phyloP scores from a whole-genome alignment of 2,888 invertebrate species.

The Ecdyonurus torrentis region DNA sequence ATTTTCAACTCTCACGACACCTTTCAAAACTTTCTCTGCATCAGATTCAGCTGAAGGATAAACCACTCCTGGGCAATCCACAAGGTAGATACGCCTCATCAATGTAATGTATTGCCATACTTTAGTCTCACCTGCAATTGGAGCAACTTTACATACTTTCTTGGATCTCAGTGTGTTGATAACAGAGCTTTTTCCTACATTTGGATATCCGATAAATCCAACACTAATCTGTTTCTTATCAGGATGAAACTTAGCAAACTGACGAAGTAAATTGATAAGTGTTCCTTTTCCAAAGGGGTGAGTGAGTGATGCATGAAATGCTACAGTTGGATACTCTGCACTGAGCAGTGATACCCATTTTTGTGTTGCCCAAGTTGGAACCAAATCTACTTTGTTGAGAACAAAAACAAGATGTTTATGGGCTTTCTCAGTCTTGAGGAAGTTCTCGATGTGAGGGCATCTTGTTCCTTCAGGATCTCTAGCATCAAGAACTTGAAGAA shows the following conservation, averaged over 20 bases:
- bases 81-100: constrained; percentile 91
- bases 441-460: constrained; percentile 82
- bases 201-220: constrained; percentile 97
- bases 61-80: constrained; percentile 98
- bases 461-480: constrained; percentile 95
- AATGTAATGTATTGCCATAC: constrained; percentile 99
- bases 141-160: constrained; percentile 96
- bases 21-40: constrained; percentile 87
- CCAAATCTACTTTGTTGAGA: constrained; percentile 89
- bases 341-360: constrained; percentile 93
- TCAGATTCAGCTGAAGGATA: constrained; percentile 81
- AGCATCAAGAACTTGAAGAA: constrained; percentile 91
- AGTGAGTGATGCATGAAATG: constrained; percentile 95
- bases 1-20: constrained; percentile 91
- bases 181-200: constrained; percentile 96
- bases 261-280: constrained; percentile 84
- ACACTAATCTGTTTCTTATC: constrained; percentile 99
- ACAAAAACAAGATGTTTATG: constrained; percentile 96
- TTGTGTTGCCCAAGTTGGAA: constrained; percentile 97
- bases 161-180: constrained; percentile 92
- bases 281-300: constrained; percentile 98
- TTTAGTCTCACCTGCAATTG: constrained; percentile 94
- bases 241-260: constrained; percentile 85
- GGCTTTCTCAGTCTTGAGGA: constrained; percentile 81
- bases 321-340: constrained; percentile 90